Percentiles rank a stretch among this genome's conserved stretches.
phyloP scores from a whole-genome alignment of 1,140 invertebrate genomes.

The Zaprionus tsacasi region DNA sequence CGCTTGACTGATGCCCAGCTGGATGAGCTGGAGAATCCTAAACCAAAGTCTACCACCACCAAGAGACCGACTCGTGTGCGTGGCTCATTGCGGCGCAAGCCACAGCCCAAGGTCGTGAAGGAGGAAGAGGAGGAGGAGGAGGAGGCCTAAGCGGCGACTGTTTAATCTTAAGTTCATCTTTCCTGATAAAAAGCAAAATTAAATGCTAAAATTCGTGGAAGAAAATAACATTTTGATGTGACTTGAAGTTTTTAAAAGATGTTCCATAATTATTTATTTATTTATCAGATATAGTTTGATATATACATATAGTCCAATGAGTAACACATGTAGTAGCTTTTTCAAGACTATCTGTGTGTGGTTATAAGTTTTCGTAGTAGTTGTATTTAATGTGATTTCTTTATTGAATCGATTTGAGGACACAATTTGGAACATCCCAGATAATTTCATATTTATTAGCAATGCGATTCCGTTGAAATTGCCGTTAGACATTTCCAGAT shows the following conservation, averaged over 20 bases:
- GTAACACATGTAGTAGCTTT: no score
- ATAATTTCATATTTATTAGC: not conserved
- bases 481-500: constrained; percentile 12
- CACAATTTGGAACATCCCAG: not conserved
- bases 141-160: constrained; percentile 47
- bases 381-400: not conserved
- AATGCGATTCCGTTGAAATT: constrained; percentile 5
- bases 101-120: constrained; percentile 55
- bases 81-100: constrained; percentile 68
- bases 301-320: no score
- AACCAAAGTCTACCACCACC: constrained; percentile 85
- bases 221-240: not conserved
- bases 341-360: no score
- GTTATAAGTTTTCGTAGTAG: no score
- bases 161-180: constrained; percentile 53
- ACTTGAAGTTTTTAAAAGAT: not conserved
- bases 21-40: constrained; percentile 91
- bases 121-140: constrained; percentile 54
- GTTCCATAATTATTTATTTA: not conserved
- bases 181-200: constrained; percentile 32
- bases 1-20: constrained; percentile 92
- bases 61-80: constrained; percentile 85
- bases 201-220: constrained; percentile 1
- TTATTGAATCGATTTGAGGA: not conserved
- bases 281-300: no score